Evolutionary conservation across 2,113 vertebrate species (phyloP).

Genomic region (Oreochromis niloticus): DNA sequence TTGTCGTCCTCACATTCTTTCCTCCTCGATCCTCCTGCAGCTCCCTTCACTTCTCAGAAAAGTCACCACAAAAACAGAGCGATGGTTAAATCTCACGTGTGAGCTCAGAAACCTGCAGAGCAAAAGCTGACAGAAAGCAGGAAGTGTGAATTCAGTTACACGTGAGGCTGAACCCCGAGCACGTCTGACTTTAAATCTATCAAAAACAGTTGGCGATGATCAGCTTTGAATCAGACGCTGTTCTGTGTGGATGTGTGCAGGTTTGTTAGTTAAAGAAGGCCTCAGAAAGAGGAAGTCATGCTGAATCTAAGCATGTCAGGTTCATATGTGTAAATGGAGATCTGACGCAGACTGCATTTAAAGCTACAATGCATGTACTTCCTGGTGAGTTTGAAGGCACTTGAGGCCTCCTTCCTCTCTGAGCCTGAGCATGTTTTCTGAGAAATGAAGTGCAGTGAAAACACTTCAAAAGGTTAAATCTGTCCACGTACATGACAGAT

Average conservation of each 20-base stretch:
- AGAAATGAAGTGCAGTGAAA: neutral
- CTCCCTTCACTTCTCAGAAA: neutral
- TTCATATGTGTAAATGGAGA: neutral
- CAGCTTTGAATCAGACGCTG: fast-evolving
- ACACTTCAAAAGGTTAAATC: neutral
- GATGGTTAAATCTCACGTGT: neutral
- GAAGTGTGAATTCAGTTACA: neutral
- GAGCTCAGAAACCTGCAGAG: neutral
- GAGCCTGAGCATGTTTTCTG: neutral
- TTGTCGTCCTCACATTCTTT: conserved; percentile 16
- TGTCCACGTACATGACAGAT: neutral
- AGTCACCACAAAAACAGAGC: neutral
- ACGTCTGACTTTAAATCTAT: neutral
- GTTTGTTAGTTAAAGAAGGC: neutral
- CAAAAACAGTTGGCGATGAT: fast-evolving
- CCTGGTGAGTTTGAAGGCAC: neutral
- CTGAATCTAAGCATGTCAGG: neutral
- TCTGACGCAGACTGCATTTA: neutral
- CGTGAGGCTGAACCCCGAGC: fast-evolving
- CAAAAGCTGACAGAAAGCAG: neutral
- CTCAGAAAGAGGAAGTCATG: neutral
- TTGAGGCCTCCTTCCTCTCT: neutral
- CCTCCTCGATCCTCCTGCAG: neutral
- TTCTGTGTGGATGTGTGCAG: neutral
- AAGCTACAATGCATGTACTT: neutral